These are phyloP conservation scores for Bothrops alternatus DNA, from an alignment of 2,797 vertebrate genomes.

Conservation along the genomic window DNA sequence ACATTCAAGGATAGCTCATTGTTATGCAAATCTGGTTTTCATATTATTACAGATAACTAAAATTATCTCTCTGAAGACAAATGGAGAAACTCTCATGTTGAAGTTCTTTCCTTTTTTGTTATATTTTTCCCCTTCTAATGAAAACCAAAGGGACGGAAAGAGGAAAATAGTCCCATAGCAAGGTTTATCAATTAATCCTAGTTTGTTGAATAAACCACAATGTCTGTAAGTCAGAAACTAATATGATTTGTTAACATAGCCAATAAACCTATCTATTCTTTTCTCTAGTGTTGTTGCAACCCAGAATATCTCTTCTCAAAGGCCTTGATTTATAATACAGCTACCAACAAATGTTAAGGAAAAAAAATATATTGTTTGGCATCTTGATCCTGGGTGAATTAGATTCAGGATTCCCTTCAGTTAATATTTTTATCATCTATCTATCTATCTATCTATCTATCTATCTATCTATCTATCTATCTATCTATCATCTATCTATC, in stretches of 20 bases:
- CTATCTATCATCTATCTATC: no score
- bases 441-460: no score
- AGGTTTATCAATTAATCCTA: background rate
- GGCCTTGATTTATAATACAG: background rate
- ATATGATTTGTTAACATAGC: background rate
- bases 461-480: no score
- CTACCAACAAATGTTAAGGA: background rate
- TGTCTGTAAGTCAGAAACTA: background rate
- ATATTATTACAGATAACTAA: background rate
- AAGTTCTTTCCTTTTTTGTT: background rate
- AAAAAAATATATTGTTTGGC: background rate
- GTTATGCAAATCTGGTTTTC: background rate
- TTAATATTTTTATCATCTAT: background rate
- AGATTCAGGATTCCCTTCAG: background rate
- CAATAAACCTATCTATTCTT: background rate
- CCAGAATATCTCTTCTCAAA: background rate
- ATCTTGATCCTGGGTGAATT: background rate
- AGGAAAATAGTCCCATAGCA: background rate
- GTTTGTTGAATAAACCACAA: background rate
- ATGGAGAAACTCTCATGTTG: background rate
- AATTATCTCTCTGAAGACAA: background rate
- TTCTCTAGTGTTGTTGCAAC: background rate
- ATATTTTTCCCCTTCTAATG: background rate
- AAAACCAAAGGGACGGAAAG: background rate
- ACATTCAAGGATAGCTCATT: background rate